Base-by-base conservation (phyloP, 1,140 invertebrate genomes). In the Harlomillsia oculata region DNA sequence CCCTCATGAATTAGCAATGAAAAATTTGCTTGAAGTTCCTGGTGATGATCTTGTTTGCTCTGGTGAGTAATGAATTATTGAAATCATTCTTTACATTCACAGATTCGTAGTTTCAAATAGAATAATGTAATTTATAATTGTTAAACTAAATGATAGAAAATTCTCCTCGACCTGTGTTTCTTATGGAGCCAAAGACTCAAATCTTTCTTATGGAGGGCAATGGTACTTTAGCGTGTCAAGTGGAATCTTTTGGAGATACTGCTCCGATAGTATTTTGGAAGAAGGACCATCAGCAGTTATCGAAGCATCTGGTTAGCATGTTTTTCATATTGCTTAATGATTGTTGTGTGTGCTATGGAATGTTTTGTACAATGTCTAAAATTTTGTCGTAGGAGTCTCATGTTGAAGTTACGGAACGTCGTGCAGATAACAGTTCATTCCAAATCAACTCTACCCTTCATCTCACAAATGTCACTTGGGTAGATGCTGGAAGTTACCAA, bases 401-500 rank as follows among this genome's bases (percentile, higher is more conserved):
- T 29, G 59, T 69, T 0, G 65, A 67, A 49, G 68, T 67, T 20
- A 66, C 66, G 54, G 69, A 69, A 6, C 49, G 62, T 8, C 59
- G 55, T 9, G 18, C 49, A 2, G 61, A 64, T 41, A 67, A 67
- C 18, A 66, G 69, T 26, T 56, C 53, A 39, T 58, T 52, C 25
- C 59, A 66, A 32, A 67, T 70, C 21, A 80, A 79, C 11, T 87
- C 87, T 6, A 69, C 76, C n/a, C 73, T 93, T 26, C 74, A 81
- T 32, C 77, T 95, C 40, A 70, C 70, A 13, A 82, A 85, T 67
- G 78, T 91, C 1, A 80, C 81, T 18, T 80, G 88, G 70, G 72
- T 76, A 13, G 79, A 92, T 71, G 82, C 83, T 62, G 93, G 91
- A 2, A 80, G 78, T 68, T 97, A 96, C 74, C 92, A 97, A 69